Percentiles rank a stretch among this genome's conserved stretches.
These are phyloP conservation scores for Drosophila sordidula DNA, from an alignment of 2,888 invertebrate species.

Conservation along the genomic window DNA sequence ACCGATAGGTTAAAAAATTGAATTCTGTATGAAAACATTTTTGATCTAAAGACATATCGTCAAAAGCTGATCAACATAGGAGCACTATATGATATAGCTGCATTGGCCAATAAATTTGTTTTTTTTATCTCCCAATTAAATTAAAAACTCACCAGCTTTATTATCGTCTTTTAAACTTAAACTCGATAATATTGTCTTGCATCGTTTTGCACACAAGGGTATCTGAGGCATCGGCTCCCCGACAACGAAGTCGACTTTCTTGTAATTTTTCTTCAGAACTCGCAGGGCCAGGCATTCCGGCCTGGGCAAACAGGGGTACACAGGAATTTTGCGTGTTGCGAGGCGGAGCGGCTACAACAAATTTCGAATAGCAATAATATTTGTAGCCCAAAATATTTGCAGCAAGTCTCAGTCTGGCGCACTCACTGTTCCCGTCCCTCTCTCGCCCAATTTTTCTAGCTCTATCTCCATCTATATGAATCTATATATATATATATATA, in stretches of 20 bases:
- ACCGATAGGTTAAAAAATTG: too few relatives aligned
- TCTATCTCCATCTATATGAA: neutral
- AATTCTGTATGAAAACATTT: too few relatives aligned
- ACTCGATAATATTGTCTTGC: too few relatives aligned
- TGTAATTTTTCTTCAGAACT: constrained; percentile 6
- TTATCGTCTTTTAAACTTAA: too few relatives aligned
- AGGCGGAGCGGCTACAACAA: constrained; percentile 49
- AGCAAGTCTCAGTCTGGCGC: constrained; percentile 5
- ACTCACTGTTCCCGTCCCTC: neutral
- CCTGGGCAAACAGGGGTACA: constrained; percentile 40
- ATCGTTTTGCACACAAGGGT: neutral
- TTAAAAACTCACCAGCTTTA: too few relatives aligned
- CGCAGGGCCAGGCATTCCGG: constrained; percentile 35
- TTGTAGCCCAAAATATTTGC: constrained; percentile 62
- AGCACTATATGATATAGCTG: too few relatives aligned
- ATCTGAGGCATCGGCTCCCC: neutral
- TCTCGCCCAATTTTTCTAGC: neutral
- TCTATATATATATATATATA: constrained; percentile 1
- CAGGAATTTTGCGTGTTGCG: constrained; percentile 51
- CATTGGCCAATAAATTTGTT: too few relatives aligned
- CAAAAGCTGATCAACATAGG: too few relatives aligned
- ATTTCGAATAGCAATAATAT: constrained; percentile 79
- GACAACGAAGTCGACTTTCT: neutral
- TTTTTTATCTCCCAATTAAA: too few relatives aligned
- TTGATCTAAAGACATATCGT: too few relatives aligned